These are phyloP conservation scores for Diadophis punctatus DNA, from an alignment of 2,113 vertebrate genomes.

Conservation along the genomic window DNA sequence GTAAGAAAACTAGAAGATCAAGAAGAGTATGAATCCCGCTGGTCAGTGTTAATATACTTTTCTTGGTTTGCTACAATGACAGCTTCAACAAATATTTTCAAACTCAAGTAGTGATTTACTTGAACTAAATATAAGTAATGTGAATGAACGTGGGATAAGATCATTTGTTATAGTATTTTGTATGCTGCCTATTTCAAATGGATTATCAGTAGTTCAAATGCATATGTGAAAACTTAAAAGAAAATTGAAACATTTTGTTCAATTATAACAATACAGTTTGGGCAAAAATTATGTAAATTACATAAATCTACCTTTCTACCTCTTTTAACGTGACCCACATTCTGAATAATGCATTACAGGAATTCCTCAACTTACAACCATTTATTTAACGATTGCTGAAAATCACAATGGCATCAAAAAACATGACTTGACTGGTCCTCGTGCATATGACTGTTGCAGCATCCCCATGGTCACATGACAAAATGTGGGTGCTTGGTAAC, in stretches of 20 bases:
- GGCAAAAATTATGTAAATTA: neutral
- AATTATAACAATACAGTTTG: neutral
- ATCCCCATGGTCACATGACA: neutral
- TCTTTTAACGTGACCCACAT: neutral
- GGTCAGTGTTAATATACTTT: constrained; percentile 70
- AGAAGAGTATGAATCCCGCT: constrained; percentile 89
- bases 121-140: neutral
- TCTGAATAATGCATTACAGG: neutral
- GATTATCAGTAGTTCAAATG: neutral
- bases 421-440: neutral
- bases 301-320: neutral
- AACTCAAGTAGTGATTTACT: neutral
- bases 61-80: neutral
- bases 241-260: neutral
- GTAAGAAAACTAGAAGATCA: constrained; percentile 96
- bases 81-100: neutral
- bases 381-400: neutral
- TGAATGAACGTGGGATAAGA: neutral
- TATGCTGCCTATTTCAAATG: neutral
- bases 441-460: neutral
- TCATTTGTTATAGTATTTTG: neutral
- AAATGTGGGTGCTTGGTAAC: neutral
- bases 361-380: neutral
- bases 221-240: neutral
- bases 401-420: neutral